Evolutionary conservation across 2,888 invertebrate genomes (phyloP), one percentile per base, ranked within the genome.

Genomic region (Polietes domitor): DNA sequence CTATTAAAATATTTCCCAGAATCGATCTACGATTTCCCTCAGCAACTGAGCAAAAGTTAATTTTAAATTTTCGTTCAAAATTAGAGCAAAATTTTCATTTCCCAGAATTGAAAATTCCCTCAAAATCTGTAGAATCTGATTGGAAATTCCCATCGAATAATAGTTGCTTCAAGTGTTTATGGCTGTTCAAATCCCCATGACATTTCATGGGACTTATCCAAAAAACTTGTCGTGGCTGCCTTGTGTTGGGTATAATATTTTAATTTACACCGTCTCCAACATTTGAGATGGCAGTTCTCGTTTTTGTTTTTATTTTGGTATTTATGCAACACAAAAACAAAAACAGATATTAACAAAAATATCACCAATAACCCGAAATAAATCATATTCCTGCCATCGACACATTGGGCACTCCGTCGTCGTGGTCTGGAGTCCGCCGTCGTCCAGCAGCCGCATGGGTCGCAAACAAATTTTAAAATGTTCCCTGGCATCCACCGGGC

Each of bases 321-420:
- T n/a, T n/a, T n/a, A n/a, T 65, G 58, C 72, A 74, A 61, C 58
- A 58, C 24, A 58, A 61, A 15, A 61, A 32, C 15, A 28, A 28
- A 21, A 84, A 78, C 78, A 81, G 81, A 84, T 73, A 84, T 84
- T 84, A 84, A 84, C 84, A 81, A 79, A 84, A 84, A 84, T 84
- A 84, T 84, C 84, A 84, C 84, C 84, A 76, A 81, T 73, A 81
- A 76, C 9, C 58, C 26, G 1, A 76, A 79, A 84, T 84, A 84
- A 84, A 84, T 84, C 84, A 84, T 79, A 2, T 70, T 58, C 53
- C 81, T 76, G 81, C 78, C 84, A 81, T 79, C 78, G 81, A 81
- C 84, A 81, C 68, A 84, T 76, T 41, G 9, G 15, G 43, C 15
- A 19, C 68, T 21, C 43, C 68, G 68, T 37, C 68, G 15, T 41